These are phyloP conservation scores for Abscondita cerata DNA, from an alignment of 2,888 invertebrate genomes.

Conservation along the genomic window DNA sequence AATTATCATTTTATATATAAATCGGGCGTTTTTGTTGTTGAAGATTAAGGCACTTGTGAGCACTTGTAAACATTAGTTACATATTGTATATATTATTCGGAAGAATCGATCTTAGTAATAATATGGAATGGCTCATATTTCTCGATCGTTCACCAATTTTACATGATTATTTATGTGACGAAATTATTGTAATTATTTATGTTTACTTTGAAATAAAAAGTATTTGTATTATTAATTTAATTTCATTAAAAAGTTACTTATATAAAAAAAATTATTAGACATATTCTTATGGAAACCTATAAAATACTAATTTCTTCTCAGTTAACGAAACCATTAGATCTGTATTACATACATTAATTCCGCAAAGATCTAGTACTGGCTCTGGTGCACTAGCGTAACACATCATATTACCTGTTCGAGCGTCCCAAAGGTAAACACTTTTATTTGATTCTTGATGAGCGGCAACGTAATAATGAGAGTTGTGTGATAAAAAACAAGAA, in stretches of 20 bases:
- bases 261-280: too few species aligned
- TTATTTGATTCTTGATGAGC: constrained; percentile 79
- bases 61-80: constrained; percentile 18
- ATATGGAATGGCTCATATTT: constrained; percentile 20
- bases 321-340: constrained; percentile 70
- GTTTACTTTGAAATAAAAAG: constrained; percentile 10
- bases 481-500: constrained; percentile 65
- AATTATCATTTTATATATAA: constrained; percentile 7
- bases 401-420: constrained; percentile 62
- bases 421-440: constrained; percentile 70
- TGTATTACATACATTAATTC: constrained; percentile 63
- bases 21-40: constrained; percentile 8
- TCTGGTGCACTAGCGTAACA: constrained; percentile 68
- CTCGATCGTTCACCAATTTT: constrained; percentile 7
- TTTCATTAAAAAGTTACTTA: too few species aligned
- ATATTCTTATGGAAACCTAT: constrained; percentile 60
- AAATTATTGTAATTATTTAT: constrained; percentile 8
- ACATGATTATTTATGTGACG: constrained; percentile 10
- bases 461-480: constrained; percentile 69
- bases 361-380: constrained; percentile 72
- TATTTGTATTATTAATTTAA: not conserved
- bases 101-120: constrained; percentile 19
- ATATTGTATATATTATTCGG: constrained; percentile 20
- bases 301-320: constrained; percentile 70
- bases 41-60: constrained; percentile 17